Evolutionary conservation across 2,113 vertebrate species (phyloP).

Genomic region (Paramormyrops kingsleyae): DNA sequence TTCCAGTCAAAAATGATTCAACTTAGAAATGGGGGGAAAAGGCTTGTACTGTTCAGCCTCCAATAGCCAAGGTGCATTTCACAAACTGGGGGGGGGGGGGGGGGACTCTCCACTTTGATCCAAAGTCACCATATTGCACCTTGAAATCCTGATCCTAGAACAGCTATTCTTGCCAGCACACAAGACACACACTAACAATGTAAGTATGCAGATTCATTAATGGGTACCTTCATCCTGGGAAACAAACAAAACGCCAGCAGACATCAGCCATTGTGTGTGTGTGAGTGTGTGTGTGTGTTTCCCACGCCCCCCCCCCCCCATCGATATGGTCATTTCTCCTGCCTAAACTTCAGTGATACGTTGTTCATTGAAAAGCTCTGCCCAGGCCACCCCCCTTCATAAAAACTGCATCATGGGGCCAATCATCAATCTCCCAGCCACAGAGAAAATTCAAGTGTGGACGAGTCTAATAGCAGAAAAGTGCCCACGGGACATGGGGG

Average conservation of each 20-base stretch:
- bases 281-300: not conserved
- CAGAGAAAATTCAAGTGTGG: not conserved
- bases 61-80: slow-evolving; percentile 32
- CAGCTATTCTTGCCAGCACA: slow-evolving; percentile 27
- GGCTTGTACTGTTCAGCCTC: slow-evolving; percentile 28
- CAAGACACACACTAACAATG: slow-evolving; percentile 36
- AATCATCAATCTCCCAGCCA: not conserved
- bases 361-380: not conserved
- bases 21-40: not conserved
- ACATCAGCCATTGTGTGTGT: not conserved
- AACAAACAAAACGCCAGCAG: not conserved
- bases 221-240: slow-evolving; percentile 5
- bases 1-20: slow-evolving; percentile 18
- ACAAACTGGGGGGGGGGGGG: slow-evolving; percentile 16
- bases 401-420: not conserved
- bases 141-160: slow-evolving; percentile 19
- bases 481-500: not conserved
- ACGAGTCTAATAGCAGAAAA: not conserved
- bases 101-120: slow-evolving; percentile 22
- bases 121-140: slow-evolving; percentile 36
- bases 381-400: not conserved
- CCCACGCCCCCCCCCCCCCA: not conserved
- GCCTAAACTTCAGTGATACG: not conserved
- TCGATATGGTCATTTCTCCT: not conserved
- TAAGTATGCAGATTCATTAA: slow-evolving; percentile 1